Percentiles rank a stretch among this genome's conserved stretches.
Evolutionary conservation across 2,797 vertebrate species (phyloP).

Genomic region (Neosalanx taihuensis): DNA sequence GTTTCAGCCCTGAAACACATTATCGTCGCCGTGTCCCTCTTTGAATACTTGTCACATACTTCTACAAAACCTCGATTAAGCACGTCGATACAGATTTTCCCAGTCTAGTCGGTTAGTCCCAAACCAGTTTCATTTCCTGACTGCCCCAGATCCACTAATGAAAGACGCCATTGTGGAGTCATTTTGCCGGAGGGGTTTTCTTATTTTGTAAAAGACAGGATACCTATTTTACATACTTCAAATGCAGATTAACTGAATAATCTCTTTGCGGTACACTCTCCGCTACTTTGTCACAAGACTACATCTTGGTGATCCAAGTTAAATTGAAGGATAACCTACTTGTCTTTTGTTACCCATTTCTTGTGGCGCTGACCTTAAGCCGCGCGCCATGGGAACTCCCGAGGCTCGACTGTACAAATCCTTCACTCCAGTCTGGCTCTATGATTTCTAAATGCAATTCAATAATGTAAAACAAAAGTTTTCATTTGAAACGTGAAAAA

Average conservation of each 20-base stretch:
- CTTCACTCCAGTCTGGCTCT: slow-evolving; percentile 21
- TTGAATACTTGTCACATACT: slow-evolving; percentile 53
- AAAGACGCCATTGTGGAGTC: slow-evolving; percentile 86
- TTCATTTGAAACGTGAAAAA: slow-evolving; percentile 1
- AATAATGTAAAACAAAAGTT: background rate
- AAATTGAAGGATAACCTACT: slow-evolving; percentile 18
- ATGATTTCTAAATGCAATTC: background rate
- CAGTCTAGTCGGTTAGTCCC: slow-evolving; percentile 34
- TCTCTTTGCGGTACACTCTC: slow-evolving; percentile 31
- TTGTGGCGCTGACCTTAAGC: slow-evolving; percentile 31
- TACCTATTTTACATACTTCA: slow-evolving; percentile 63
- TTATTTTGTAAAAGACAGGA: slow-evolving; percentile 66
- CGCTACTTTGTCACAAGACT: slow-evolving; percentile 32
- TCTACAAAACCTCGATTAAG: slow-evolving; percentile 42
- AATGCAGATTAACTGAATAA: slow-evolving; percentile 62
- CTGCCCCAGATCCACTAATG: slow-evolving; percentile 74
- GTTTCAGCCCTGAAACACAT: slow-evolving; percentile 48
- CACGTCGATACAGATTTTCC: slow-evolving; percentile 20
- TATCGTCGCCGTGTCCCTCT: slow-evolving; percentile 42
- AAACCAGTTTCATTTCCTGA: slow-evolving; percentile 66
- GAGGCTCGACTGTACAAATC: slow-evolving; percentile 39
- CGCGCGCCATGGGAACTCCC: slow-evolving; percentile 54
- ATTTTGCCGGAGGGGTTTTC: slow-evolving; percentile 71
- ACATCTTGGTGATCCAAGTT: slow-evolving; percentile 24
- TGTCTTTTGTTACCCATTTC: slow-evolving; percentile 24